Evolutionary conservation across 2,797 vertebrate genomes (phyloP).

Genomic region (Squalus acanthias): DNA sequence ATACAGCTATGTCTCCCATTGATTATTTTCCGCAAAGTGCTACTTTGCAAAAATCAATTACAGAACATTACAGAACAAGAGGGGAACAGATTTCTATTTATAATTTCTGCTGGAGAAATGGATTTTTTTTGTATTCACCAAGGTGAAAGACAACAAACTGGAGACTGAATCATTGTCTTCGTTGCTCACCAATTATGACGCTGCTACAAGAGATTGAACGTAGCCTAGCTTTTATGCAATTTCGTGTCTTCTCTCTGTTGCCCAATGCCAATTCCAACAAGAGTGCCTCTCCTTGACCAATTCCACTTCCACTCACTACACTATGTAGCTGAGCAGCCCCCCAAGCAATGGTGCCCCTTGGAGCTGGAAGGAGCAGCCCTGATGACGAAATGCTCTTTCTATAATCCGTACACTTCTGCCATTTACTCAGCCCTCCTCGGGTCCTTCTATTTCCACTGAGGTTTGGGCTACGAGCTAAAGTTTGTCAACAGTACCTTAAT

Average conservation of each 20-base stretch:
- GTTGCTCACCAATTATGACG: background rate
- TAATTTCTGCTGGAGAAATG: background rate
- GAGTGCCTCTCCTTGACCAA: background rate
- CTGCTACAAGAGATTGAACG: background rate
- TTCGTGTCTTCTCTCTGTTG: background rate
- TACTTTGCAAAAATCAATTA: slow-evolving; percentile 23
- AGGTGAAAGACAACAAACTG: background rate
- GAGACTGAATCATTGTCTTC: background rate
- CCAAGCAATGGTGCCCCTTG: background rate
- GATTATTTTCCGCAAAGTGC: slow-evolving; percentile 23
- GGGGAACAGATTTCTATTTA: background rate
- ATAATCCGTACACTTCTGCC: too few species aligned
- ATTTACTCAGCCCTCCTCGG: too few species aligned
- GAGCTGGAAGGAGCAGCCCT: too few species aligned
- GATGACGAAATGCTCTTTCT: too few species aligned
- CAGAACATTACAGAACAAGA: background rate
- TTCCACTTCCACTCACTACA: background rate
- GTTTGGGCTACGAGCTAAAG: too few species aligned
- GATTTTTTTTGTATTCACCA: background rate
- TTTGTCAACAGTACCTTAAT: too few species aligned
- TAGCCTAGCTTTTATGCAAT: background rate
- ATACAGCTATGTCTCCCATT: background rate
- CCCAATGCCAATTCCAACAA: background rate
- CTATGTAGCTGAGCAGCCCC: background rate
- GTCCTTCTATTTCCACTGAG: too few species aligned